Percentiles rank a stretch among this genome's conserved stretches.
phyloP scores from a whole-genome alignment of 2,113 vertebrate species.

The Spilogale gracilis region DNA sequence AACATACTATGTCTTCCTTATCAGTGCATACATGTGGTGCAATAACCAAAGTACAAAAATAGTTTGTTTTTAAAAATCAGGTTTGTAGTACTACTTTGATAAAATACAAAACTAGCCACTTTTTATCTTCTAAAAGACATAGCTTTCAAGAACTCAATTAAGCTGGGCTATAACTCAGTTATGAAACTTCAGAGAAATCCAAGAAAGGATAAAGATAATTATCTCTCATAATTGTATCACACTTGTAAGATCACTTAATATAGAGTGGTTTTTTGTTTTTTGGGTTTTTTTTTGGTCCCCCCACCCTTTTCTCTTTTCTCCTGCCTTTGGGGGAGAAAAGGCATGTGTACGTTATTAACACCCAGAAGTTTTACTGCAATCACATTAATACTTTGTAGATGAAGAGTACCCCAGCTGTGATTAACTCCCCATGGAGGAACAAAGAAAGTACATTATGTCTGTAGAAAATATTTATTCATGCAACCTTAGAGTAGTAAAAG shows the following conservation, averaged over 20 bases:
- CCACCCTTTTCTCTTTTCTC: not conserved
- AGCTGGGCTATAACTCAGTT: not conserved
- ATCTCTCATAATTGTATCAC: not conserved
- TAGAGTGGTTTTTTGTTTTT: not conserved
- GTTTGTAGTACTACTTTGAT: not conserved
- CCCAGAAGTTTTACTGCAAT: not conserved
- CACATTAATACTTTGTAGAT: not conserved
- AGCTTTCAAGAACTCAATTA: constrained; percentile 32
- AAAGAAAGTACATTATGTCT: constrained; percentile 15
- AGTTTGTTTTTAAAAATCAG: not conserved
- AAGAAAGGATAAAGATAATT: not conserved
- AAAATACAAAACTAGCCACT: constrained; percentile 16
- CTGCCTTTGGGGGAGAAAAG: not conserved
- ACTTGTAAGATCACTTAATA: not conserved
- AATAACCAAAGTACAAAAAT: not conserved
- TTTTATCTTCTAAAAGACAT: not conserved
- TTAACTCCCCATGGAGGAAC: not conserved
- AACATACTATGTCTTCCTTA: not conserved
- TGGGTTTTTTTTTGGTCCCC: not conserved
- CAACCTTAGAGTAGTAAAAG: constrained; percentile 34
- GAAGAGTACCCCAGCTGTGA: not conserved
- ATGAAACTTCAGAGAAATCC: not conserved
- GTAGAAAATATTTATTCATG: not conserved
- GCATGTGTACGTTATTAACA: not conserved
- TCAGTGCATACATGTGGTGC: not conserved